These are phyloP conservation scores for Subacronicta megacephala DNA, from an alignment of 2,888 invertebrate species.

Conservation along the genomic window DNA sequence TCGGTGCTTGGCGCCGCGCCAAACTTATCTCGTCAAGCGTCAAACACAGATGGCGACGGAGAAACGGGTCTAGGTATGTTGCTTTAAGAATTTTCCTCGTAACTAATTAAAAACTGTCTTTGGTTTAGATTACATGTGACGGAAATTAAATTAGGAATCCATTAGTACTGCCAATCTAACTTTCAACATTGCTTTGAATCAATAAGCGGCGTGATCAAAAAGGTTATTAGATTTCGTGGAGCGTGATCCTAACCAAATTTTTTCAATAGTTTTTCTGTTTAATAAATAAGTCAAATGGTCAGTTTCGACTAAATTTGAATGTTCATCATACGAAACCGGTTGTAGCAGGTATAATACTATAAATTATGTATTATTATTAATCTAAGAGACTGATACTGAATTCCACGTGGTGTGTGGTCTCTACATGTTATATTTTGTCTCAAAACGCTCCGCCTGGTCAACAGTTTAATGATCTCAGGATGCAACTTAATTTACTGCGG, in stretches of 20 bases:
- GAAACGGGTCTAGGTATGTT: conserved; percentile 64
- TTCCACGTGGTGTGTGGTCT: conserved; percentile 64
- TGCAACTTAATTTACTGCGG: conserved; percentile 62
- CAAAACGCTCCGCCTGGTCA: conserved; percentile 35
- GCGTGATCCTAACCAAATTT: conserved; percentile 16
- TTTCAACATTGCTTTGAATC: conserved; percentile 30
- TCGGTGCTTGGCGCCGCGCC: conserved; percentile 67
- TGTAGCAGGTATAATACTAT: conserved; percentile 8
- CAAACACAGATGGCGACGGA: conserved; percentile 76
- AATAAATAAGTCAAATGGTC: neutral
- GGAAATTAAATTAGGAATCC: conserved; percentile 51
- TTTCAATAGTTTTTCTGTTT: neutral
- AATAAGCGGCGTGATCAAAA: conserved; percentile 42
- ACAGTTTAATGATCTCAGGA: conserved; percentile 55
- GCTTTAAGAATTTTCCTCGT: conserved; percentile 55
- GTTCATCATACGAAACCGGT: conserved; percentile 28
- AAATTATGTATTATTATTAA: conserved; percentile 39
- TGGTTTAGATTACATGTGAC: conserved; percentile 46
- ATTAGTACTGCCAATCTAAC: conserved; percentile 24
- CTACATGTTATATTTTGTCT: conserved; percentile 47
- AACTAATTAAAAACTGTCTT: conserved; percentile 56
- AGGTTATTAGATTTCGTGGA: conserved; percentile 25
- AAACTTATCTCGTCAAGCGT: conserved; percentile 59
- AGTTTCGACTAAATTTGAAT: conserved; percentile 6
- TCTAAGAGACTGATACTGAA: conserved; percentile 45